phyloP scores from a whole-genome alignment of 2,797 vertebrate species.

The Siniperca obscura region DNA sequence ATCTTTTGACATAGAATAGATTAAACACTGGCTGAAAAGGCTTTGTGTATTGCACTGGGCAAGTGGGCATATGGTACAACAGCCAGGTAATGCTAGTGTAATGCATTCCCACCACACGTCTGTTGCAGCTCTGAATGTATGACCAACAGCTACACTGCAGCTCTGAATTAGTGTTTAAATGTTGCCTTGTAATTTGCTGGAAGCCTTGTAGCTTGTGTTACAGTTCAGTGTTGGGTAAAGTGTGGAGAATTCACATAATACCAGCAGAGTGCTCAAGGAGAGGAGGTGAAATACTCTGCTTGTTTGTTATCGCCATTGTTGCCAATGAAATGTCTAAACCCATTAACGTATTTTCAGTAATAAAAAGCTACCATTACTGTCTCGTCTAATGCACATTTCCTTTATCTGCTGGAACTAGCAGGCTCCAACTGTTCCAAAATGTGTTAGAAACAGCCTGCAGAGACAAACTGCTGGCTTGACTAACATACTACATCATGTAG shows the following conservation, averaged over 20 bases:
- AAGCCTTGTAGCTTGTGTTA: slow-evolving; percentile 26
- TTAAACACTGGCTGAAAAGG: slow-evolving; percentile 60
- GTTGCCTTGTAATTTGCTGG: slow-evolving; percentile 42
- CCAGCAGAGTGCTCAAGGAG: slow-evolving; percentile 9
- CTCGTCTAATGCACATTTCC: neutral
- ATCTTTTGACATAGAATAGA: slow-evolving; percentile 79
- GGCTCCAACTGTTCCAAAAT: neutral
- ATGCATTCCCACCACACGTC: slow-evolving; percentile 60
- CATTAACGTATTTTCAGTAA: neutral
- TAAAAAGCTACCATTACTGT: neutral
- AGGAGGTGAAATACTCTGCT: slow-evolving; percentile 10
- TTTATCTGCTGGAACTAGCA: neutral
- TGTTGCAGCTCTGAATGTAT: slow-evolving; percentile 56
- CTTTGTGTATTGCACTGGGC: slow-evolving; percentile 51
- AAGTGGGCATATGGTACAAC: slow-evolving; percentile 55
- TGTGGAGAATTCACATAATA: slow-evolving; percentile 53
- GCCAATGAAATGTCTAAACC: neutral
- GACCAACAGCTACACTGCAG: slow-evolving; percentile 25
- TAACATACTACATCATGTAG: neutral
- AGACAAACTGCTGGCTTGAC: neutral
- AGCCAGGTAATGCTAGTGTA: slow-evolving; percentile 51
- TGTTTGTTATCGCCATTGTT: slow-evolving; percentile 14
- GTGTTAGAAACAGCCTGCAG: neutral
- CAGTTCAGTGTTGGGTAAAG: slow-evolving; percentile 41
- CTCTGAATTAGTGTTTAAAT: slow-evolving; percentile 31